Conservation (phyloP, 1,140 invertebrate genomes). For the Cherax quadricarinatus region DNA sequence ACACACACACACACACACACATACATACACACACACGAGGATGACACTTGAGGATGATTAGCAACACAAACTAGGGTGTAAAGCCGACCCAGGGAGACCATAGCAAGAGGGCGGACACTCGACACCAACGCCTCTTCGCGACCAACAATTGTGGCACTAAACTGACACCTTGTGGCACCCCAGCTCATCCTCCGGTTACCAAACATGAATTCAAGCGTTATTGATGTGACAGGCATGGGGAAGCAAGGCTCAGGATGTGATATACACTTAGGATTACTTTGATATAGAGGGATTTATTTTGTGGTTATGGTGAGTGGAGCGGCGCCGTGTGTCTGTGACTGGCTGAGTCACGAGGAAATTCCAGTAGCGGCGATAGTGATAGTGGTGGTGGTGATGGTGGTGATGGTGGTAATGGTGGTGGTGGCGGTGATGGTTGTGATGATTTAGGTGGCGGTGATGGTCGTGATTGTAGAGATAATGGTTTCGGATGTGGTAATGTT, state of each 20-base stretch:
- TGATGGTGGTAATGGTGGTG: no score
- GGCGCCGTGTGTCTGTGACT: not conserved
- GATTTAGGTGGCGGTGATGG: not conserved
- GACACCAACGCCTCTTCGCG: constrained; percentile 12
- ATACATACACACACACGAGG: not conserved
- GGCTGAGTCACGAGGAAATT: not conserved
- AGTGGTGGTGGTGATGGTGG: no score
- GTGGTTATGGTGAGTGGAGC: not conserved
- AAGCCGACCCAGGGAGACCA: not conserved
- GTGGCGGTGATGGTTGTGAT: not conserved
- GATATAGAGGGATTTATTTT: constrained; percentile 36
- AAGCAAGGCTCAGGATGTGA: constrained; percentile 27
- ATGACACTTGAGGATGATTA: constrained; percentile 33
- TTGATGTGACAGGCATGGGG: constrained; percentile 28
- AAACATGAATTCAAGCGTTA: constrained; percentile 31
- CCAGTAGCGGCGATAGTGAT: no score
- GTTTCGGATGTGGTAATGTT: no score
- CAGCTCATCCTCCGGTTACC: constrained; percentile 39
- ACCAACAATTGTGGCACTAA: constrained; percentile 31
- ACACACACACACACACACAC: constrained; percentile 6
- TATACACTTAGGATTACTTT: constrained; percentile 34
- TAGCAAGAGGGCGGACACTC: not conserved
- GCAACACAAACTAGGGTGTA: constrained; percentile 15
- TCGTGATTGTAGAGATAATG: not conserved
- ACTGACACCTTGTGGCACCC: constrained; percentile 43